Conservation (phyloP, 2,113 vertebrate genomes). For the Phylloscopus whistleri region DNA sequence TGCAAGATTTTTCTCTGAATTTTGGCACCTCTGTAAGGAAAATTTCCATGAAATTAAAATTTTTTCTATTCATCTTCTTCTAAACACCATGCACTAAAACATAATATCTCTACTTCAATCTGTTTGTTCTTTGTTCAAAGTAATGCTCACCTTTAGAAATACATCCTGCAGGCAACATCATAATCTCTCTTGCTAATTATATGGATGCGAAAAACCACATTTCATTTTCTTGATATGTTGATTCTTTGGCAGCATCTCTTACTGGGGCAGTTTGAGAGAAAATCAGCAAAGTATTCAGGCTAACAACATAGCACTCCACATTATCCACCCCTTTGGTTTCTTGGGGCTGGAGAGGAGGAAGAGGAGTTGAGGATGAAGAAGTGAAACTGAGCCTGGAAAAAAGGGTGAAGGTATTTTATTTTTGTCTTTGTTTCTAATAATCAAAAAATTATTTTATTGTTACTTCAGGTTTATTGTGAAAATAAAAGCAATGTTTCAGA, state of each 20-base stretch:
- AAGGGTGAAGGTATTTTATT: accelerated
- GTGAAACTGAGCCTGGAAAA: neutral
- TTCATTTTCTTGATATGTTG: neutral
- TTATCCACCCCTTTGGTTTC: neutral
- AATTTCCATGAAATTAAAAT: neutral
- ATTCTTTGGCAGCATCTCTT: neutral
- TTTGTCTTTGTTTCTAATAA: neutral
- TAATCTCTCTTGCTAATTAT: neutral
- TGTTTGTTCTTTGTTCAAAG: neutral
- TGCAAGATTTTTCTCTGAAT: neutral
- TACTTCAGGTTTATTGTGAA: neutral
- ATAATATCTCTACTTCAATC: neutral
- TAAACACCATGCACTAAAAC: neutral
- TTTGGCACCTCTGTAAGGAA: neutral
- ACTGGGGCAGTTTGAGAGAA: neutral
- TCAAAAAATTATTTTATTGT: neutral
- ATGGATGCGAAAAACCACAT: neutral
- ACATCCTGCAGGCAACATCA: neutral
- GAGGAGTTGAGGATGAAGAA: neutral
- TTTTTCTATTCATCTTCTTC: neutral
- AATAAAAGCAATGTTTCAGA: accelerated
- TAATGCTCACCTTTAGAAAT: neutral
- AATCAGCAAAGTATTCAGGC: neutral
- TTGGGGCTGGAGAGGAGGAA: neutral
- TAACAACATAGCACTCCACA: neutral